Base-by-base conservation (phyloP, 2,797 vertebrate species). In the Selene dorsalis region DNA sequence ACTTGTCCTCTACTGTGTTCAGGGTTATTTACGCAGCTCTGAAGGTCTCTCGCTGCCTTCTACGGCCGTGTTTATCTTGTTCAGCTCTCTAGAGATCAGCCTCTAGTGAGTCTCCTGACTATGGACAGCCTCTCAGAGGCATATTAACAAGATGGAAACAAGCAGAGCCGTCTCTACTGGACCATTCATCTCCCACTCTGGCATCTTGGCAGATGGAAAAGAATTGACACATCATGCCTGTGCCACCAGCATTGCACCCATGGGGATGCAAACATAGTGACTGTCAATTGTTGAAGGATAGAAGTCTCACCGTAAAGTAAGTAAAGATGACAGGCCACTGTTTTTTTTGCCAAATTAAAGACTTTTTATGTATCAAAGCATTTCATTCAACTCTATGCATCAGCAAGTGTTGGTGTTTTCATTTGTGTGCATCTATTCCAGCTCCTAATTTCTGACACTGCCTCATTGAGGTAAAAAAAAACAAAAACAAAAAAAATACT, bases 121-220 rank as follows among this genome's bases (percentile, higher is more conserved):
- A 71, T 50, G 62, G 39, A 30, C 1, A 26, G 77, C 61, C 73
- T 90, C 79, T 84, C 87, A 41, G 55, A 86, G 73, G 88, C 86
- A 88, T 85, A 87, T 88, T 91, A 92, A 92, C 88, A 85, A 89
- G 90, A 90, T 83, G 78, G 83, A 91, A 92, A 91, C 89, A 85
- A 88, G 89, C 83, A 73, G 57, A 83, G 75, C 52, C 14, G 53
- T 78, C 75, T 84, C 73, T 66, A 38, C 78, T 28, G 60, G 61
- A 80, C 78, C 79, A 92, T 90, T 83, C 75, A 73, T 91, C 84
- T 90, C 57, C 75, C 24, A 1, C 65, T 79, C 67, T 82, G 84
- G 82, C 87, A 74, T 87, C 59, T 84, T 50, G 13, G 84, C 82
- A 90, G 85, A 91, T 85, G 85, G 89, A 87, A 79, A 86, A 79